Base-by-base conservation (phyloP, 2,113 vertebrate genomes). In the Salvelinus fontinalis region DNA sequence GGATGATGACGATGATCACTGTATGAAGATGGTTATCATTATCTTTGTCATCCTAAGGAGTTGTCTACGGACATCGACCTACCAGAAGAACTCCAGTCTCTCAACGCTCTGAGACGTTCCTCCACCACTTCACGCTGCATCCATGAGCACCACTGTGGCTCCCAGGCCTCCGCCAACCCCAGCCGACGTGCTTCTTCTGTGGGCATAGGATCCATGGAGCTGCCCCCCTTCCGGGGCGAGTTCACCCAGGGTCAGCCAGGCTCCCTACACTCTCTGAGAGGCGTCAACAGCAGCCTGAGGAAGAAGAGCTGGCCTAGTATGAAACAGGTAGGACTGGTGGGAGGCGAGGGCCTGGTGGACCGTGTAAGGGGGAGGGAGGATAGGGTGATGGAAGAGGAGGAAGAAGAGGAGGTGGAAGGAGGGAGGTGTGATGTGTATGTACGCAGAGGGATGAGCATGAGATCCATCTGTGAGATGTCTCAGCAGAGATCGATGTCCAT, bases 81-180 rank as follows among this genome's bases (percentile, higher is more conserved):
- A 75, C 95, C 96, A 1, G 96, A 97, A 79, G 97, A 98, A 71
- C 93, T 97, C 49, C 96, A 96, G 80, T 95, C 90, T 85, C 94
- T 97, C 60, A 96, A 97, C 88, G 95, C 97, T 48, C 90, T 95
- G 81, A 93, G 96, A 59, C 94, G 95, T 11, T 94, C 94, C 3
- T 96, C 97, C 0, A 92, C 93, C 0, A 85, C 94, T 34, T 98
- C 97, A 0, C 94, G 97, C 27, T 99, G 97, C 89, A 88, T 98
- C 59, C 96, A 97, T 0, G 97, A 98, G 86, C 97, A 99, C 69
- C 97, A 99, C 92, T 99, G 97, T 78, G 97, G 97, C 0, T 94
- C 96, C 0, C 95, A 96, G 77, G 88, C 92, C 1, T 92, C 96
- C 5, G 84, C 91, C 62, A 95, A 95, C 84, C 92, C 94, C 16